phyloP scores from a whole-genome alignment of 2,888 invertebrate genomes.

The Formica aserva region DNA sequence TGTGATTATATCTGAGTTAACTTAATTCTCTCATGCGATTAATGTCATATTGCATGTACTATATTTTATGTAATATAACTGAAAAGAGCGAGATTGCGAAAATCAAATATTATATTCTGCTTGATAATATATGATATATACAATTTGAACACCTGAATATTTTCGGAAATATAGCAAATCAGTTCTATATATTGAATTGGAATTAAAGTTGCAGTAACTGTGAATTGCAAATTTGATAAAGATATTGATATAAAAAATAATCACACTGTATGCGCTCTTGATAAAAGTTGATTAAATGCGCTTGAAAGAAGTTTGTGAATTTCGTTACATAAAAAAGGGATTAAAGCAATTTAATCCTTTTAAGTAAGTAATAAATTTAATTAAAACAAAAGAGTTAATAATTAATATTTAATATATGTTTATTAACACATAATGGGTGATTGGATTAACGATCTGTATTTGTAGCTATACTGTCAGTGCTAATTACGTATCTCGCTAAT shows the following conservation, averaged over 20 bases:
- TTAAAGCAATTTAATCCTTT: too few species aligned
- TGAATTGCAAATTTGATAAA: slow-evolving; percentile 9
- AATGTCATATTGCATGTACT: not conserved
- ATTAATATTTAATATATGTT: not conserved
- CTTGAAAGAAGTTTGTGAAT: not conserved
- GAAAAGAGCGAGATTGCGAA: not conserved
- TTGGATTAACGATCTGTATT: not conserved
- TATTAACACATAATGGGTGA: not conserved
- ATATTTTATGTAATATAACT: not conserved
- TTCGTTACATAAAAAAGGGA: slow-evolving; percentile 1
- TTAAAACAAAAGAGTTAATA: slow-evolving; percentile 5
- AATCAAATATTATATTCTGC: slow-evolving; percentile 6
- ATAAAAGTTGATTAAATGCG: not conserved
- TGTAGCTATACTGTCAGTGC: not conserved
- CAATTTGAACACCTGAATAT: not conserved
- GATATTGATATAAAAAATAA: not conserved
- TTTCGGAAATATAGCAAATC: slow-evolving; percentile 4
- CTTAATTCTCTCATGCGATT: slow-evolving; percentile 6
- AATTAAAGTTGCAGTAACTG: not conserved
- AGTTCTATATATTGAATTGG: not conserved
- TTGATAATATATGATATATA: not conserved
- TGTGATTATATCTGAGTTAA: not conserved
- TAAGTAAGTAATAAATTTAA: not conserved
- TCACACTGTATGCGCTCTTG: not conserved
- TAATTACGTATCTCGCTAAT: not conserved